Evolutionary conservation across 2,888 invertebrate genomes (phyloP).

Genomic region (Junonia oenone): DNA sequence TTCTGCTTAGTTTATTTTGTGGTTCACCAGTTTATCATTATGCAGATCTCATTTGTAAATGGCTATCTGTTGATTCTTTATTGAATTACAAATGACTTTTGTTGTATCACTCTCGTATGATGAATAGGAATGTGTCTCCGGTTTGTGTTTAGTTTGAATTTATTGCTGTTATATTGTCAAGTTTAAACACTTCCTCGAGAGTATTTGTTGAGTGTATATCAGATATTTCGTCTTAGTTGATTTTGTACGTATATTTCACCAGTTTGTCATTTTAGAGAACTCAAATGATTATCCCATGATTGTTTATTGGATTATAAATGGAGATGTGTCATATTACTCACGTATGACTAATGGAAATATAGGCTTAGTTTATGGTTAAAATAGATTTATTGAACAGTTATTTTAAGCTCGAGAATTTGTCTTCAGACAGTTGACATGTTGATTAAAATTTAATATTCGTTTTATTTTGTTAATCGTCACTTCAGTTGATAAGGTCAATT

Average conservation of each 20-base stretch:
- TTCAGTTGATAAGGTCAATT: too few species aligned
- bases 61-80: not conserved
- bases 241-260: not conserved
- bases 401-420: too few species aligned
- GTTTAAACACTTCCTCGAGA: not conserved
- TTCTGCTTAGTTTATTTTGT: not conserved
- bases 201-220: not conserved
- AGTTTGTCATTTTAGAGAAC: not conserved
- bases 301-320: not conserved
- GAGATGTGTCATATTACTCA: not conserved
- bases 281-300: not conserved
- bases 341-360: too few species aligned
- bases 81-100: not conserved
- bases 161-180: not conserved
- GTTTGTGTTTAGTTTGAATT: not conserved
- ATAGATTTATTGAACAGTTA: not conserved
- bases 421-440: too few species aligned
- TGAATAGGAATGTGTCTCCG: not conserved
- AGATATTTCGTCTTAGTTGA: not conserved
- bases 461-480: too few species aligned
- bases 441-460: too few species aligned
- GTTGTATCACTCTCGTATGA: not conserved
- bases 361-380: not conserved
- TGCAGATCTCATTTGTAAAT: not conserved
- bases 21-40: not conserved